A percentile compares a stretch with the other conserved stretches of the same genome.
phyloP scores from a whole-genome alignment of 1,140 invertebrate species.

The Neodiprion pinetum region DNA sequence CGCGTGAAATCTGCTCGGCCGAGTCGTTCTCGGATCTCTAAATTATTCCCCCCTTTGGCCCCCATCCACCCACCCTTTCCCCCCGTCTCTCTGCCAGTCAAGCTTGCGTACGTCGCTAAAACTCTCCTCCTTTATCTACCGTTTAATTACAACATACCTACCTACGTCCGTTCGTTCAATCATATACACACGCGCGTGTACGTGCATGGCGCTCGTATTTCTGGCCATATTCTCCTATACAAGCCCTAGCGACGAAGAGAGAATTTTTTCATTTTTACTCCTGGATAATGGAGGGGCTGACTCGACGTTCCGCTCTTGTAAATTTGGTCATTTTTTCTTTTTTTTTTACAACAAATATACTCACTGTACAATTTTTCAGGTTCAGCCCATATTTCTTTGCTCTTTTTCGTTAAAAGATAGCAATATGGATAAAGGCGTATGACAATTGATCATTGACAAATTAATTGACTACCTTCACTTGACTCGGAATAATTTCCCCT shows the following conservation, averaged over 20 bases:
- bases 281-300: neutral
- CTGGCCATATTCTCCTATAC: neutral
- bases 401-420: too few species aligned
- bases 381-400: too few species aligned
- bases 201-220: neutral
- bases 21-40: neutral
- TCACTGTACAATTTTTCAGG: too few species aligned
- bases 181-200: too few species aligned
- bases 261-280: neutral
- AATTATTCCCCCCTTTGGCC: neutral
- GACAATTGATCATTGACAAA: too few species aligned
- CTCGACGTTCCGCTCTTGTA: neutral
- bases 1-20: conserved; percentile 11
- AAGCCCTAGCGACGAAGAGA: neutral
- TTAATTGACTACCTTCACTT: too few species aligned
- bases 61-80: neutral
- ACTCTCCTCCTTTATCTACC: conserved; percentile 41
- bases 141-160: conserved; percentile 54
- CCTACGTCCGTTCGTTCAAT: conserved; percentile 16
- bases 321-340: neutral
- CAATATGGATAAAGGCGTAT: too few species aligned
- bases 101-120: conserved; percentile 41
- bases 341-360: neutral
- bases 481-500: too few species aligned
- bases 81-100: neutral